A percentile compares a stretch with the other conserved stretches of the same genome.
phyloP scores from a whole-genome alignment of 2,888 invertebrate species.

The Acleris cristana region DNA sequence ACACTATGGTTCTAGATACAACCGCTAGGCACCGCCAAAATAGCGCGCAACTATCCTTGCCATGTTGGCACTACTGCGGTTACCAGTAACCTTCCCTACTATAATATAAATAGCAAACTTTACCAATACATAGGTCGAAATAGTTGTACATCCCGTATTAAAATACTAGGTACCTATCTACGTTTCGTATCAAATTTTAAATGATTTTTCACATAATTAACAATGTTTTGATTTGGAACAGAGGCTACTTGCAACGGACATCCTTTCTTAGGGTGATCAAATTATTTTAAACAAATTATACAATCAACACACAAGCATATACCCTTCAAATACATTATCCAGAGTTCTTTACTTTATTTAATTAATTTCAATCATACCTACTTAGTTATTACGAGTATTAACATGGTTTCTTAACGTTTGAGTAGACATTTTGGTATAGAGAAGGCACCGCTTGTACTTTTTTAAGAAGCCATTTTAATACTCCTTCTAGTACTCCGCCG shows the following conservation, averaged over 20 bases:
- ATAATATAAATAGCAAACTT: conserved; percentile 59
- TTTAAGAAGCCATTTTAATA: conserved; percentile 32
- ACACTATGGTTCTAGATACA: conserved; percentile 29
- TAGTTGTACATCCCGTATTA: conserved; percentile 77
- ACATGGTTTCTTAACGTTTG: conserved; percentile 28
- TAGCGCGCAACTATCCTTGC: background rate
- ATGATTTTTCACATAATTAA: conserved; percentile 59
- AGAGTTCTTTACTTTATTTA: conserved; percentile 31
- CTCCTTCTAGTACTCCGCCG: conserved; percentile 17
- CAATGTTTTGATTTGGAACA: conserved; percentile 57
- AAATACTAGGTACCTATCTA: conserved; percentile 80
- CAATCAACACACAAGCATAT: conserved; percentile 18
- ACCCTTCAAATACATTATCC: conserved; percentile 12
- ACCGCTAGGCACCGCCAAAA: conserved; percentile 15
- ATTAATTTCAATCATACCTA: conserved; percentile 32
- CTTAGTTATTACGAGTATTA: conserved; percentile 30
- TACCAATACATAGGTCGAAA: conserved; percentile 57
- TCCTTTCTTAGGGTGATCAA: conserved; percentile 25
- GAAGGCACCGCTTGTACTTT: conserved; percentile 35
- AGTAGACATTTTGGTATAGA: conserved; percentile 32
- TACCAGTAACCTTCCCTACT: conserved; percentile 42
- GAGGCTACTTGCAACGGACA: conserved; percentile 54
- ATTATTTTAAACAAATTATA: conserved; percentile 26
- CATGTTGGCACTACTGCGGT: conserved; percentile 20
- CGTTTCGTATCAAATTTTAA: conserved; percentile 79